A percentile compares a stretch with the other conserved stretches of the same genome.
Conservation (phyloP, 92 coral and sea anemone genomes). For the Plumapathes pennacea region DNA sequence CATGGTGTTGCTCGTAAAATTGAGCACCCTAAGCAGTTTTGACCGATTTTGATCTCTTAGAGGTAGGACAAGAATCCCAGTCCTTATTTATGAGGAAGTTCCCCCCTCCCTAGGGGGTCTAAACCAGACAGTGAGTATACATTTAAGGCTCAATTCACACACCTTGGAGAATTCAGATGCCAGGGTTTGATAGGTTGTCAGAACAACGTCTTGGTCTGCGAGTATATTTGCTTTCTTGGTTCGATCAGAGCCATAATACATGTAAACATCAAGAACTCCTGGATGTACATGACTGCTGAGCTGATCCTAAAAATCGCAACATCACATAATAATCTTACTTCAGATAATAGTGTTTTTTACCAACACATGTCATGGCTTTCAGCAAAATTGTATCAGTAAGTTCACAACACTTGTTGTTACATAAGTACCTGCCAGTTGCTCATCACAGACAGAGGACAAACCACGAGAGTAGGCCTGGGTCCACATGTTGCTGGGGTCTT, state of each 20-base stretch:
- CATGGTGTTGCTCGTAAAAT: too few relatives aligned
- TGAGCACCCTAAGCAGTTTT: too few relatives aligned
- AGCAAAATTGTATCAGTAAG: not conserved
- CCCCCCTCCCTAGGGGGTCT: too few relatives aligned
- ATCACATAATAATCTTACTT: not conserved
- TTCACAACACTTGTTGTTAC: not conserved
- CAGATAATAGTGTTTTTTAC: not conserved
- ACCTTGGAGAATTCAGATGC: conserved; percentile 81
- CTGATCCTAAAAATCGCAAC: conserved; percentile 39
- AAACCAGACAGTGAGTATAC: not conserved
- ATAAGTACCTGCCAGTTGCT: conserved; percentile 79
- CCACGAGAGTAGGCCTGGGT: conserved; percentile 62
- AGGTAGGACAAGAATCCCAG: too few relatives aligned
- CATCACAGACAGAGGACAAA: conserved; percentile 75
- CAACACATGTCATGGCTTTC: not conserved
- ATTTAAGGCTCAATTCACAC: not conserved
- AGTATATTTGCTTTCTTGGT: conserved; percentile 55
- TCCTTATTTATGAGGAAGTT: too few relatives aligned
- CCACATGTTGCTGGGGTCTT: too few relatives aligned
- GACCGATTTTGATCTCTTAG: too few relatives aligned
- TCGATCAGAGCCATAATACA: conserved; percentile 73
- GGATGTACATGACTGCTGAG: conserved; percentile 64
- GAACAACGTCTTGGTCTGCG: conserved; percentile 78
- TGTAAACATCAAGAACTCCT: conserved; percentile 62
- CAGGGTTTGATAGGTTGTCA: conserved; percentile 78